Conservation (phyloP, 2,888 invertebrate genomes). For the Chorisops tibialis region DNA sequence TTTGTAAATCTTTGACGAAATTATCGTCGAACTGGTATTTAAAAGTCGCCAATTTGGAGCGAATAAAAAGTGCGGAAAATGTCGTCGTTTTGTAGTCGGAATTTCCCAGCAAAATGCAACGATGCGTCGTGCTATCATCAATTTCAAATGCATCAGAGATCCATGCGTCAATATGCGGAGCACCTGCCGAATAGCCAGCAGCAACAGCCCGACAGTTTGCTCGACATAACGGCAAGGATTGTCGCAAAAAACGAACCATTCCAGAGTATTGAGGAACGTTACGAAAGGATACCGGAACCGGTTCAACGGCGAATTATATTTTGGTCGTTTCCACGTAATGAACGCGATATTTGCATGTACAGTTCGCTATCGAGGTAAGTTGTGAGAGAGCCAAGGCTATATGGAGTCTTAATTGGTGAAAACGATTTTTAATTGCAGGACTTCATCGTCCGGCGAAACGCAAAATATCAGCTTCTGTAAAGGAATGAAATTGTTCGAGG, state of each 20-base stretch:
- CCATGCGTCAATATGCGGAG: constrained; percentile 5
- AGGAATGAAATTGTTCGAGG: constrained; percentile 78
- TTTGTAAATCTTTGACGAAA: constrained; percentile 4
- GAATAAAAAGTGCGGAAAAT: background rate
- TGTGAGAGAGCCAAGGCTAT: background rate
- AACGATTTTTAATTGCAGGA: constrained; percentile 39
- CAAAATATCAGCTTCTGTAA: constrained; percentile 82
- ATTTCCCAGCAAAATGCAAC: constrained; percentile 14
- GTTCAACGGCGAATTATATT: constrained; percentile 83
- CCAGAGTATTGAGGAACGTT: constrained; percentile 81
- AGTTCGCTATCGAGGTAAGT: constrained; percentile 63
- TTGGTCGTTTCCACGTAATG: constrained; percentile 86
- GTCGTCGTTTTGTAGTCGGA: constrained; percentile 24
- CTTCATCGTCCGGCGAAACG: constrained; percentile 63
- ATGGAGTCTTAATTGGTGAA: background rate
- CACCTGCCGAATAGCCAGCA: background rate
- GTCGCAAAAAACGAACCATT: constrained; percentile 83
- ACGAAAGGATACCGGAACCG: constrained; percentile 83
- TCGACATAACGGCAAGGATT: constrained; percentile 79
- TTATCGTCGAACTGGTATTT: too few relatives aligned
- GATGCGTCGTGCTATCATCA: constrained; percentile 22
- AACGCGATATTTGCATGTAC: constrained; percentile 87
- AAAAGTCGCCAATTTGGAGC: background rate
- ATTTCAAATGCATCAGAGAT: constrained; percentile 10
- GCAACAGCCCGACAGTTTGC: constrained; percentile 63